Conservation (phyloP, 2,888 invertebrate genomes). For the Leptopilina syphax region DNA sequence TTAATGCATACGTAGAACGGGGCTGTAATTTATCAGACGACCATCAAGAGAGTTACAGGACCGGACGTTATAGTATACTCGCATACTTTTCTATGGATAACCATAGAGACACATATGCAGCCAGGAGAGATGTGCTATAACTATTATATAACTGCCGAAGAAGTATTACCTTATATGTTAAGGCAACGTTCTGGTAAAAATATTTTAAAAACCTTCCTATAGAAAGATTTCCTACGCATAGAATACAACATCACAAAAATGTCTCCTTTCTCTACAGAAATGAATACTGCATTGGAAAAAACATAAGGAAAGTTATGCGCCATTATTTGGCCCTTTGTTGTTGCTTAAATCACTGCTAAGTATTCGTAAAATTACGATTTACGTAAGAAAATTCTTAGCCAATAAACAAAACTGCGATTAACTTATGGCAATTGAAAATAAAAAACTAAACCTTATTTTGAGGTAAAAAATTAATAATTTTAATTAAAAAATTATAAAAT, state of each 20-base stretch:
- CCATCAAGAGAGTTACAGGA: conserved; percentile 33
- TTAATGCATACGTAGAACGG: conserved; percentile 22
- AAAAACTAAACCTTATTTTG: no score
- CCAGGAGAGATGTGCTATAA: not conserved
- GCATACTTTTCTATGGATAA: conserved; percentile 28
- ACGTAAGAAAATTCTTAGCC: no score
- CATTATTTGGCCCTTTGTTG: no score
- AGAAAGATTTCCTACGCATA: conserved; percentile 17
- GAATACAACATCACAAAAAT: not conserved
- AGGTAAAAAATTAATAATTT: no score
- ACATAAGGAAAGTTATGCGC: not conserved
- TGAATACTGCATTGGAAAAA: not conserved
- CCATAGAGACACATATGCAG: not conserved
- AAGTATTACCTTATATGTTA: conserved; percentile 8
- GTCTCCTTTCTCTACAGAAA: conserved; percentile 10
- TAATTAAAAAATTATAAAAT: no score
- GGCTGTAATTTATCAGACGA: conserved; percentile 37
- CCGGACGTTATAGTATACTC: conserved; percentile 17
- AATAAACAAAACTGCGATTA: no score
- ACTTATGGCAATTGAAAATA: no score
- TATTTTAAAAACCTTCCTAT: not conserved
- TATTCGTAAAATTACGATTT: no score
- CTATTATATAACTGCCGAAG: conserved; percentile 12
- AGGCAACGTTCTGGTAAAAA: conserved; percentile 9
- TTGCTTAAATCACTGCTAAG: no score